Evolutionary conservation across 2,888 invertebrate genomes (phyloP).

Genomic region (Ornithoptera alexandrae): DNA sequence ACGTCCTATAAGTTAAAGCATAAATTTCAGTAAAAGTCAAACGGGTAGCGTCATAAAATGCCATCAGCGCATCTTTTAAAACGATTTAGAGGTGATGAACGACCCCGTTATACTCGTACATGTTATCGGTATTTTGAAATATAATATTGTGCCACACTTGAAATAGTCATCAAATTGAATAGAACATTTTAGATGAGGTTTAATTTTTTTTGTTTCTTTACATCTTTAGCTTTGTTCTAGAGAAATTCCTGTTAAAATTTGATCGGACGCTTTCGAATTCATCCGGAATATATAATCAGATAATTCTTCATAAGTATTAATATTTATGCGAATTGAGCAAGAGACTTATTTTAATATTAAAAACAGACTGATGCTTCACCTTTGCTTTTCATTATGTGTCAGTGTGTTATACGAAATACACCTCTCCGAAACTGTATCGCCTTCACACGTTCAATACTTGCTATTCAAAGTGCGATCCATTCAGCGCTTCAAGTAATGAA

Average conservation of each 20-base stretch:
- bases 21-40: slow-evolving; percentile 14
- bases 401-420: background rate
- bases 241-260: too few relatives aligned
- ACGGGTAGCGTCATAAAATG: slow-evolving; percentile 7
- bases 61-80: slow-evolving; percentile 9
- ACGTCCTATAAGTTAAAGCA: slow-evolving; percentile 10
- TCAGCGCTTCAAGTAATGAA: background rate
- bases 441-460: slow-evolving; percentile 1
- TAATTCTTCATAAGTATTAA: background rate
- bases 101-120: background rate
- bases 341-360: too few relatives aligned
- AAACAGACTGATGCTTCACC: background rate
- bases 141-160: background rate
- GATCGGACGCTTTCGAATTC: too few relatives aligned
- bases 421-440: background rate
- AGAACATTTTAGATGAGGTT: too few relatives aligned
- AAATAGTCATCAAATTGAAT: too few relatives aligned
- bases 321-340: background rate
- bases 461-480: slow-evolving; percentile 5
- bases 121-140: background rate
- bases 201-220: too few relatives aligned
- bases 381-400: background rate
- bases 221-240: too few relatives aligned
- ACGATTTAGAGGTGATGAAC: background rate
- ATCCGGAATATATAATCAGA: too few relatives aligned